Evolutionary conservation across 1,140 invertebrate species (phyloP), one percentile per base, ranked within the genome.

Genomic region (Plutomurus gul): DNA sequence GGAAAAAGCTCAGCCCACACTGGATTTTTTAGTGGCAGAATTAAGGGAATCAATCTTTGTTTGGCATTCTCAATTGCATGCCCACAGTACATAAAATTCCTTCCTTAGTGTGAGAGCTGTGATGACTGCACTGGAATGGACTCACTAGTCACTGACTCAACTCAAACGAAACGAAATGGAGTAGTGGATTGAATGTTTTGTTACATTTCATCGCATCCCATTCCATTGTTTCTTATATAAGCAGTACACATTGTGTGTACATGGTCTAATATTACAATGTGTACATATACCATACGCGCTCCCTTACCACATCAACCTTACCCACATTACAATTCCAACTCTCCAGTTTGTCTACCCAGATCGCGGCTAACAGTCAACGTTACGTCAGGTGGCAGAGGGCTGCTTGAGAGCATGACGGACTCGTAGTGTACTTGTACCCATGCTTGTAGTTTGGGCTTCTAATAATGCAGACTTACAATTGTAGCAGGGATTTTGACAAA

Each of bases 1-100:
- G n/a, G 56, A 27, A 27, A 27, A 65, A 65, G 56, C 25, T 4
- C 56, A 65, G 56, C 56, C 56, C 56, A 65, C 56, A 65, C 56
- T 65, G 56, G 56, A 65, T 65, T 65, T 65, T 65, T 65, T 65
- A 65, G 56, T 65, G 56, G 56, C 56, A 65, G 56, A 65, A 65
- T 65, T 65, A 65, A 65, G 56, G 27, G 56, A 65, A 65, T 65
- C 56, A 65, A 65, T 65, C 56, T 65, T 65, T 65, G 56, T 65
- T 65, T 65, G 56, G 56, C 56, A 65, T 65, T 65, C 56, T 65
- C 56, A 65, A 65, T 65, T 65, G 56, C 56, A 65, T 65, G 56
- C 56, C 56, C 56, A 65, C 56, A 65, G 36, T 27, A 65, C 56
- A 65, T 65, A 65, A 65, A 65, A 65, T 65, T 65, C 56, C 27